A percentile compares a stretch with the other conserved stretches of the same genome.
phyloP scores from a whole-genome alignment of 1,140 invertebrate genomes.

The Brachionus plicatilis region DNA sequence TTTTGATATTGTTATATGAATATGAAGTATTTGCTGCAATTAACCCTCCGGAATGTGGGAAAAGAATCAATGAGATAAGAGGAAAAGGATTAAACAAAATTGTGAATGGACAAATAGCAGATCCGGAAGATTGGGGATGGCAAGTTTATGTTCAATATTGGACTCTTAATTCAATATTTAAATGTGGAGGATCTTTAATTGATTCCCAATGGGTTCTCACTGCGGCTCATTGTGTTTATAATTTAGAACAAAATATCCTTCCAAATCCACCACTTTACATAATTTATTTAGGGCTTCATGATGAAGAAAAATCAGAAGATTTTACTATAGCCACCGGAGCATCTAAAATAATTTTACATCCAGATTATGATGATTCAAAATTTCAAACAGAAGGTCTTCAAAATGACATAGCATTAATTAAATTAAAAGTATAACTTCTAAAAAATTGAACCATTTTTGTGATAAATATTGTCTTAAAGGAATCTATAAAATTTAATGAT shows the following conservation, averaged over 20 bases:
- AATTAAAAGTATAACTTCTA: neutral
- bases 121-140: neutral
- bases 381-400: neutral
- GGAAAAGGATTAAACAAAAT: neutral
- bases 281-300: neutral
- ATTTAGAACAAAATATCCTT: neutral
- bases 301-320: neutral
- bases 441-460: neutral
- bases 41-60: neutral
- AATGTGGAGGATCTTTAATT: neutral
- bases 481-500: neutral
- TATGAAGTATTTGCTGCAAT: neutral
- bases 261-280: neutral
- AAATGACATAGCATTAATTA: constrained; percentile 13
- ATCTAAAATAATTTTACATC: neutral
- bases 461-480: neutral
- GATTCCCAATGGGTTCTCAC: neutral
- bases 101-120: neutral
- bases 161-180: neutral
- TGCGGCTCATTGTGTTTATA: neutral
- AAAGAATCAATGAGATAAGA: neutral
- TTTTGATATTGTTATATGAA: neutral
- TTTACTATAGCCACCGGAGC: neutral
- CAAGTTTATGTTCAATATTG: neutral
- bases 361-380: neutral